A percentile compares a stretch with the other conserved stretches of the same genome.
Conservation (phyloP, 2,113 vertebrate species). For the Holacanthus passer region DNA sequence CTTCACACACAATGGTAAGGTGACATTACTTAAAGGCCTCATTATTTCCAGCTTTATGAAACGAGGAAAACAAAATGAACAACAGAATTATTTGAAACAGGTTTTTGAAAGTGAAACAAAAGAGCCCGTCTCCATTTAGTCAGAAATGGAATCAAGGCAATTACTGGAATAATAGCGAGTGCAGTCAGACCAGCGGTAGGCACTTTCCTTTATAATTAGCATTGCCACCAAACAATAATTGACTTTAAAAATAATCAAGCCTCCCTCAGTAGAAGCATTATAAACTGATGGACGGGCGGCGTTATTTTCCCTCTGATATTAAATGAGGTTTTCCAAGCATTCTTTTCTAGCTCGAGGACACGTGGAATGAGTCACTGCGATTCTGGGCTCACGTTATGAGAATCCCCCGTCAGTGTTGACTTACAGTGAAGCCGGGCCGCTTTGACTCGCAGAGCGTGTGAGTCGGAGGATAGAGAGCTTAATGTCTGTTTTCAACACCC, state of each 20-base stretch:
- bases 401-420: neutral
- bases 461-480: neutral
- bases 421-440: neutral
- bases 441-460: neutral
- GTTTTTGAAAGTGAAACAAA: slow-evolving; percentile 7
- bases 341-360: slow-evolving; percentile 12
- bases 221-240: slow-evolving; percentile 49
- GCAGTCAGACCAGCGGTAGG: slow-evolving; percentile 29
- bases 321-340: slow-evolving; percentile 9
- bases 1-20: neutral
- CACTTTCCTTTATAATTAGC: slow-evolving; percentile 54
- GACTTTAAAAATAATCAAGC: slow-evolving; percentile 47
- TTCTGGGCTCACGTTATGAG: neutral
- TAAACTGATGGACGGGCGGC: slow-evolving; percentile 3
- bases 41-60: slow-evolving; percentile 45
- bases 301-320: slow-evolving; percentile 7
- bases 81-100: slow-evolving; percentile 19
- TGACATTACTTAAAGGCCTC: neutral
- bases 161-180: slow-evolving; percentile 44
- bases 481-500: slow-evolving; percentile 10
- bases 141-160: slow-evolving; percentile 50
- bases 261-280: slow-evolving; percentile 30
- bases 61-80: slow-evolving; percentile 20
- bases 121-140: slow-evolving; percentile 32
- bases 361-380: neutral